phyloP scores from a whole-genome alignment of 2,888 invertebrate genomes.

The Scaeva pyrastri region DNA sequence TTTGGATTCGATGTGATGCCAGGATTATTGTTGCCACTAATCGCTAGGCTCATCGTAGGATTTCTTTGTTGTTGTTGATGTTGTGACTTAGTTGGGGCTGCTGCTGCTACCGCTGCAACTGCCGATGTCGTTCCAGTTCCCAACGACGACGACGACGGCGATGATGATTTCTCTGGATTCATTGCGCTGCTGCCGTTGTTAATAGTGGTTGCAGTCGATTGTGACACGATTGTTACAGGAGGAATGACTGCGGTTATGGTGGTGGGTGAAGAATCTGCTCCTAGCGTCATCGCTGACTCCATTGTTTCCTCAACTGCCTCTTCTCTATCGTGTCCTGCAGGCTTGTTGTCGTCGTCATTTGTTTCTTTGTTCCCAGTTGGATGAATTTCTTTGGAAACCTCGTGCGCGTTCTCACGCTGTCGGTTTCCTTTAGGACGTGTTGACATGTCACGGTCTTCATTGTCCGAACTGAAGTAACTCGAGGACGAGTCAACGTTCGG shows the following conservation, averaged over 20 bases:
- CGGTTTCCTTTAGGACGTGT: conserved; percentile 58
- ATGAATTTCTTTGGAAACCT: conserved; percentile 31
- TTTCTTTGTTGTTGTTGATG: conserved; percentile 59
- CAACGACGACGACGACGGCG: conserved; percentile 16
- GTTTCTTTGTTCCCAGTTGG: conserved; percentile 53
- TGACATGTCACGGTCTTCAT: conserved; percentile 78
- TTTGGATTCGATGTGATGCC: conserved; percentile 76
- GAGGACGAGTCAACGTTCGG: conserved; percentile 89
- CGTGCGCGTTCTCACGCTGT: conserved; percentile 31
- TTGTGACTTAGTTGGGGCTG: conserved; percentile 49
- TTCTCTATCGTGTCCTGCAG: conserved; percentile 31
- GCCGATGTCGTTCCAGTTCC: conserved; percentile 13
- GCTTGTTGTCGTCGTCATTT: conserved; percentile 52
- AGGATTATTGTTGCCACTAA: conserved; percentile 73
- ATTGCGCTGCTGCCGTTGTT: conserved; percentile 46
- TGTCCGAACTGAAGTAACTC: conserved; percentile 85
- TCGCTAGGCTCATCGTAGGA: conserved; percentile 68
- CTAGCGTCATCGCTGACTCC: conserved; percentile 67
- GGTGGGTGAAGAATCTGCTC: conserved; percentile 31
- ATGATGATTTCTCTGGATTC: conserved; percentile 62
- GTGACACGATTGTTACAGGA: conserved; percentile 61
- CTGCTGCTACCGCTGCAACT: background rate
- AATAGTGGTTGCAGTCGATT: conserved; percentile 63
- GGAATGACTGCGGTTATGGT: conserved; percentile 60
- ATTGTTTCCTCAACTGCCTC: conserved; percentile 44